Conservation (phyloP, 2,797 vertebrate species). For the Vespertilio murinus region DNA sequence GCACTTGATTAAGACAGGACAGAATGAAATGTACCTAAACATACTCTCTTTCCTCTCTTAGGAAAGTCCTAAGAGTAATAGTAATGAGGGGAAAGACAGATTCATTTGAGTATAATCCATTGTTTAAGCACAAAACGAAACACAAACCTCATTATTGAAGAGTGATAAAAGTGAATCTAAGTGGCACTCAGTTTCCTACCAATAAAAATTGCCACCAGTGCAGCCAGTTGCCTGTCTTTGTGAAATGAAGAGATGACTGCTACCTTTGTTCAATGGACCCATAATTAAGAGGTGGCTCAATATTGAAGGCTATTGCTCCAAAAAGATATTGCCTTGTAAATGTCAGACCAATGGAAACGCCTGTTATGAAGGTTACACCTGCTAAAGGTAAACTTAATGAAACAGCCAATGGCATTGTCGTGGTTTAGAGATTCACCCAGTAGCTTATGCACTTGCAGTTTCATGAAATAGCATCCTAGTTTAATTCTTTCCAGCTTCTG, state of each 20-base stretch:
- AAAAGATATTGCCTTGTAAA: slow-evolving; percentile 48
- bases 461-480: neutral
- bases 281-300: slow-evolving; percentile 58
- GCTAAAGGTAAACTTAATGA: neutral
- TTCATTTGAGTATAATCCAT: neutral
- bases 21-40: neutral
- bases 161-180: slow-evolving; percentile 61
- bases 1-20: slow-evolving; percentile 18
- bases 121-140: slow-evolving; percentile 13
- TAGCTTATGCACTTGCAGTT: neutral
- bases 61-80: slow-evolving; percentile 61
- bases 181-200: slow-evolving; percentile 54
- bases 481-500: neutral
- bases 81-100: slow-evolving; percentile 56
- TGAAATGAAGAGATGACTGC: slow-evolving; percentile 8
- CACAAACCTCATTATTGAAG: slow-evolving; percentile 50
- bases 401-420: neutral
- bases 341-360: slow-evolving; percentile 44
- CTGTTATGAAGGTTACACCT: neutral
- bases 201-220: slow-evolving; percentile 46
- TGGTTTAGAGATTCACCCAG: neutral
- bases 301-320: slow-evolving; percentile 19
- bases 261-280: slow-evolving; percentile 60
- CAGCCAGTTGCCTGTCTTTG: slow-evolving; percentile 18
- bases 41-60: slow-evolving; percentile 15